Evolutionary conservation across 2,888 invertebrate species (phyloP), one percentile per base, ranked within the genome.

Genomic region (Coenonympha glycerion): DNA sequence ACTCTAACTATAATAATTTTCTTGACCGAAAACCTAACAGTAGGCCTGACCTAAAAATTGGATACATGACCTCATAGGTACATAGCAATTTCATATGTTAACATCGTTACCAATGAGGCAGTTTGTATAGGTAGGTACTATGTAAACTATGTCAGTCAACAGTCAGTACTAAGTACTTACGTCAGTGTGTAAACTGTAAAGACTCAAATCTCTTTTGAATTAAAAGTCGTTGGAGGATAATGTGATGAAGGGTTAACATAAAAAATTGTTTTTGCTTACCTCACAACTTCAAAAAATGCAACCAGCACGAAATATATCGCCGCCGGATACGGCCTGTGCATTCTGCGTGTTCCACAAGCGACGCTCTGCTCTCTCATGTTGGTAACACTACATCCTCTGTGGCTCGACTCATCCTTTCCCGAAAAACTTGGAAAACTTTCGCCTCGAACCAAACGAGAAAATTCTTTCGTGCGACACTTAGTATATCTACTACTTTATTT

Each of bases 371-470:
- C 69, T 71, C 68, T 86, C 85, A 85, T 87, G 86, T 85, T 80
- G 86, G 86, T 71, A 85, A 73, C 81, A 85, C 82, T 75, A 73
- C 65, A 62, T 74, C 69, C 68, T 73, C 70, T 68, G 71, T 76
- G 64, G 72, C 76, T 66, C 76, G 69, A 71, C 68, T 76, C 86
- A 85, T 85, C 61, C 66, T 76, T 73, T 48, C 75, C 71, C 18
- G 39, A 45, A 8, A 33, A 33, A 33, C 16, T 33, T 16, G 31
- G 15, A 2, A 41, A 49, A 47, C 40, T 19, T 37, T 50, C 46
- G 60, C 44, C 39, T 49, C 30, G 46, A 51, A 56, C 49, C 53
- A 6, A 11, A 41, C 26, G n/a, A 11, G 16, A 8, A 16, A 19
- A 18, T 18, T 18, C 13, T 28, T 18, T 46, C 34, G 26, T 26